Percentiles rank a stretch among this genome's conserved stretches.
Evolutionary conservation across 2,797 vertebrate species (phyloP).

Genomic region (Phylloscopus collybita): DNA sequence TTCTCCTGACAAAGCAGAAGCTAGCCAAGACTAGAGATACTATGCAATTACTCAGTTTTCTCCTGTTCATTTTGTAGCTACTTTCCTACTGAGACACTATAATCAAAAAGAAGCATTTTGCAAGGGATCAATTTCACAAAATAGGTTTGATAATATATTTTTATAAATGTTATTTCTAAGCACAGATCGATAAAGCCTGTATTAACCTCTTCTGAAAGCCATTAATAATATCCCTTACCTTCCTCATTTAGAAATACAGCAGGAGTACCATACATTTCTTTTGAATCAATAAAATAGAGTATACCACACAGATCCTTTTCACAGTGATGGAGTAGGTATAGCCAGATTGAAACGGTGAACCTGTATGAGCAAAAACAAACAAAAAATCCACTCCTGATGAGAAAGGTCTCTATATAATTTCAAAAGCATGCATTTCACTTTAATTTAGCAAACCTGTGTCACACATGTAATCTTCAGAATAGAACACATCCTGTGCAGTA

Average conservation of each 20-base stretch:
- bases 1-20: background rate
- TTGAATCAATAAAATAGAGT: slow-evolving; percentile 85
- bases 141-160: background rate
- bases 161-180: background rate
- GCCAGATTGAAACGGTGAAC: slow-evolving; percentile 88
- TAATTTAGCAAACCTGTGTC: background rate
- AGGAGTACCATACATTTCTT: slow-evolving; percentile 81
- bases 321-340: slow-evolving; percentile 89
- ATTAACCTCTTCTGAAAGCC: background rate
- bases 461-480: background rate
- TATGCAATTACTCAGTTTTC: background rate
- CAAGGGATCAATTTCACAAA: background rate
- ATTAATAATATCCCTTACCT: slow-evolving; percentile 79
- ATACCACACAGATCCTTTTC: slow-evolving; percentile 82
- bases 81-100: background rate
- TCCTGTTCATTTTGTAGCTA: background rate
- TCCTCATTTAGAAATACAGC: slow-evolving; percentile 85
- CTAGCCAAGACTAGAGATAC: background rate
- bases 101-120: background rate
- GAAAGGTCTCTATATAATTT: background rate
- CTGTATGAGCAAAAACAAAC: slow-evolving; percentile 72
- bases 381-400: slow-evolving; percentile 34
- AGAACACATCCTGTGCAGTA: background rate
- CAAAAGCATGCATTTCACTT: background rate
- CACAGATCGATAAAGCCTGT: background rate